Evolutionary conservation across 92 coral and sea anemone species (phyloP), one percentile per base, ranked within the genome.

Genomic region (Umimayanthus kanabou): DNA sequence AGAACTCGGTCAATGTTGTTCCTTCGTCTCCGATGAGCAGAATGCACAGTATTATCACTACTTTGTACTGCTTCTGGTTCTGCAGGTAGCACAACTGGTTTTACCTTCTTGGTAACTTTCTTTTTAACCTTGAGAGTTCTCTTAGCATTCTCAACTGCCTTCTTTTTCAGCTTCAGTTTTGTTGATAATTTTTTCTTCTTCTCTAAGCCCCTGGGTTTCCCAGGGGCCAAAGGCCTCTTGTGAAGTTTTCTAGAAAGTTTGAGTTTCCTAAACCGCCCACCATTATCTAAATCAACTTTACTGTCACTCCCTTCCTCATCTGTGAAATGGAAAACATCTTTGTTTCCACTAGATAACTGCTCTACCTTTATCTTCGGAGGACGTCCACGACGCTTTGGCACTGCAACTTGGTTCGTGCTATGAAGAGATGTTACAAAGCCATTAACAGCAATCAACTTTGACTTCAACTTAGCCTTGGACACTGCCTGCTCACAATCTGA

Each of bases 1-100:
- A 97, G 88, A 64, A 97, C 95, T 82, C 94, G 87, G 83, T 97
- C 98, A 42, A 96, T 94, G 40, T 90, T 96, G 88, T 92, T 95
- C 80, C 98, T 87, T 28, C 92, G 88, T 33, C 94, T 88, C 18
- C 92, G 84, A 85, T 93, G 88, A 37, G 88, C 95, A 73, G 92
- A 73, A 28, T 72, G 87, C 37, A 82, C 64, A 71, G 65, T 53
- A 82, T 66, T 89, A 26, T 89, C 69, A 81, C 57, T 85, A 40
- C 88, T 89, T n/a, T 77, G 76, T 43, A 74, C 64, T 55, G 65
- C 87, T 50, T 82, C 87, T 78, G 90, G 80, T 79, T 40, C 92
- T 14, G 37, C 75, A 67, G 47, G 39, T 49, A 71, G 45, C 9
- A 74, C 85, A 76, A 43, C 78, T 20, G 73, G 84, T 79, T 43